These are phyloP conservation scores for Hydrotaea diabolus DNA, from an alignment of 2,888 invertebrate genomes.

Conservation along the genomic window DNA sequence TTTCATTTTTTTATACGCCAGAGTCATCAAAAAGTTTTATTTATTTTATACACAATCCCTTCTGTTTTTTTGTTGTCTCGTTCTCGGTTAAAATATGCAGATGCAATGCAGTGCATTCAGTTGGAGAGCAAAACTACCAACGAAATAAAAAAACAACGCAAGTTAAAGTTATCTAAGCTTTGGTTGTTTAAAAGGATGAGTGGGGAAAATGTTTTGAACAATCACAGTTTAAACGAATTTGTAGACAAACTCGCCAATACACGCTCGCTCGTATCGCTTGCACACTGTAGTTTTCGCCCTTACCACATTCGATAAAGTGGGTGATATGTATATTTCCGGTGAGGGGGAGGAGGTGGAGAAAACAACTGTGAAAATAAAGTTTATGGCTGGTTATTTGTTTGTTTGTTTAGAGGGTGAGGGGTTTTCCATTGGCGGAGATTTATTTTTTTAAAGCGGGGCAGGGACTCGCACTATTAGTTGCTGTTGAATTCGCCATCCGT, in stretches of 20 bases:
- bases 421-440: background rate
- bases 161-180: conserved; percentile 46
- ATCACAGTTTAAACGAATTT: conserved; percentile 53
- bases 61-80: conserved; percentile 6
- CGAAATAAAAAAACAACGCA: conserved; percentile 30
- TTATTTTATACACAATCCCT: conserved; percentile 43
- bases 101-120: conserved; percentile 42
- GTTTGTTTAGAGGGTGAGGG: conserved; percentile 6
- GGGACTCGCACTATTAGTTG: background rate
- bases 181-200: conserved; percentile 2
- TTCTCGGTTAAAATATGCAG: conserved; percentile 26
- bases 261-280: background rate
- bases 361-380: conserved; percentile 8
- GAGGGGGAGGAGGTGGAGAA: background rate
- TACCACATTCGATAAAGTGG: too few species aligned
- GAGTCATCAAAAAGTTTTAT: conserved; percentile 65
- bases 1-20: conserved; percentile 50
- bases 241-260: conserved; percentile 42
- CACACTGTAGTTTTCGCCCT: too few species aligned
- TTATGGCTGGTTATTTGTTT: conserved; percentile 35
- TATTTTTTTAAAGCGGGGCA: background rate
- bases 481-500: conserved; percentile 10
- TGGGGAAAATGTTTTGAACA: conserved; percentile 25
- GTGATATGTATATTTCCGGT: background rate
- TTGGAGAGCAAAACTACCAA: conserved; percentile 11